phyloP scores from a whole-genome alignment of 2,113 vertebrate species.

The Lota lota region DNA sequence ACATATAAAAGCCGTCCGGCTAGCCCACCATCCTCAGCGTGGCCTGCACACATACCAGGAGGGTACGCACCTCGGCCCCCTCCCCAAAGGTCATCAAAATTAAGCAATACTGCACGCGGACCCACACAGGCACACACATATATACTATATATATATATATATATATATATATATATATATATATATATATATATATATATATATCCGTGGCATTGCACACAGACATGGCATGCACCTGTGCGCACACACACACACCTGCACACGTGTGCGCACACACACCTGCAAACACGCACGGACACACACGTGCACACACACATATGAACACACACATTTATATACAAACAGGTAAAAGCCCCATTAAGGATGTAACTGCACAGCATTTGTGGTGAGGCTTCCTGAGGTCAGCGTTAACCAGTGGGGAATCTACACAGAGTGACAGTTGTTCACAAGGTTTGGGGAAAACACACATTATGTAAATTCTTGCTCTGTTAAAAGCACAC shows the following conservation, averaged over 20 bases:
- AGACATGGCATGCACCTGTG: background rate
- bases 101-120: constrained; percentile 12
- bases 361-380: constrained; percentile 59
- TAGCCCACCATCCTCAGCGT: constrained; percentile 64
- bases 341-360: constrained; percentile 78
- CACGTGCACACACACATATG: constrained; percentile 22
- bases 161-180: constrained; percentile 38
- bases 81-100: constrained; percentile 3
- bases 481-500: constrained; percentile 68
- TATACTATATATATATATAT: background rate
- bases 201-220: too few relatives aligned
- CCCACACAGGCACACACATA: background rate
- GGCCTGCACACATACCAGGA: constrained; percentile 19
- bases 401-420: constrained; percentile 77
- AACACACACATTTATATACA: constrained; percentile 49
- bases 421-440: constrained; percentile 70
- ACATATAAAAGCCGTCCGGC: constrained; percentile 72
- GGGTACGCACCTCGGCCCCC: constrained; percentile 20
- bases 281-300: too few relatives aligned
- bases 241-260: constrained; percentile 20
- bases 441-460: constrained; percentile 71
- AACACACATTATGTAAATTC: constrained; percentile 80
- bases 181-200: too few relatives aligned
- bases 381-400: constrained; percentile 71
- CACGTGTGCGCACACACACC: constrained; percentile 13